Percentiles rank a stretch among this genome's conserved stretches.
These are phyloP conservation scores for Sebastes melanostomus DNA, from an alignment of 2,797 vertebrate species.

Conservation along the genomic window DNA sequence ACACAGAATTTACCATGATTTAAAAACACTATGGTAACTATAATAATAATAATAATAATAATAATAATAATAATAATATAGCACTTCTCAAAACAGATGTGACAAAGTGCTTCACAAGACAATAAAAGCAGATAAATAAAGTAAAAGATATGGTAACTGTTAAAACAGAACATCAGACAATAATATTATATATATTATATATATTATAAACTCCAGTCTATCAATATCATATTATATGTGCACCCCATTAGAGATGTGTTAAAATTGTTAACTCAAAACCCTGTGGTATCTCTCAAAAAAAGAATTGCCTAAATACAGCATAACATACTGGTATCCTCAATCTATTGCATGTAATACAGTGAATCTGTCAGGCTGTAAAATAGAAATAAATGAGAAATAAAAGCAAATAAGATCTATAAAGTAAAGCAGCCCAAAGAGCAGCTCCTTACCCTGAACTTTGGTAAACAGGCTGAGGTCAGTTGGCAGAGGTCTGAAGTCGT, in stretches of 20 bases:
- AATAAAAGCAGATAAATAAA: no score
- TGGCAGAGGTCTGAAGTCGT: conserved; percentile 54
- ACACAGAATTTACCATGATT: background rate
- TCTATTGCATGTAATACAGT: background rate
- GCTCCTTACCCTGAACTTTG: conserved; percentile 74
- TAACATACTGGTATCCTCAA: background rate
- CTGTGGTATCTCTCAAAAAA: background rate
- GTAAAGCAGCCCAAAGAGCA: background rate
- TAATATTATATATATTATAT: no score
- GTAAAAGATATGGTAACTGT: no score
- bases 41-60: no score
- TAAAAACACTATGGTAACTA: background rate
- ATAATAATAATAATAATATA: no score
- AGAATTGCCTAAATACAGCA: no score
- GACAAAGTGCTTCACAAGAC: no score
- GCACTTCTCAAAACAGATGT: no score
- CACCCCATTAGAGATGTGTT: background rate
- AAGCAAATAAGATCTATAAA: background rate
- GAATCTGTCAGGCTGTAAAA: background rate
- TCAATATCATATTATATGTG: background rate
- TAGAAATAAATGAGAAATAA: background rate
- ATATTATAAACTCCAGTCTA: background rate
- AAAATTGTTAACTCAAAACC: background rate
- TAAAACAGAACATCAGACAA: no score
- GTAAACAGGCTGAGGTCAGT: conserved; percentile 60